These are phyloP conservation scores for Stegodyphus mimosarum DNA, from an alignment of 1,140 invertebrate genomes.

Conservation along the genomic window DNA sequence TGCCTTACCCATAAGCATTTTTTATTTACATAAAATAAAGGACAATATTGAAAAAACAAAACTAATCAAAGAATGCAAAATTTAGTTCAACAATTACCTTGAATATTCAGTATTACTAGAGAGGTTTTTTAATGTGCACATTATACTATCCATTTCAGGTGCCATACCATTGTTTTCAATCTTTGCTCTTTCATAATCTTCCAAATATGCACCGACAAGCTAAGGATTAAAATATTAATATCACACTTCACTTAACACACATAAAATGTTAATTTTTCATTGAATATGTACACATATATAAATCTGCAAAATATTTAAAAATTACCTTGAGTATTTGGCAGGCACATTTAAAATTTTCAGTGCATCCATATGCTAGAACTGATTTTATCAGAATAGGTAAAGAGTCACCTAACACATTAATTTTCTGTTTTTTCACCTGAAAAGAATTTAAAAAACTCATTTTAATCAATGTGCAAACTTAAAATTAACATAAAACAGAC, in stretches of 20 bases:
- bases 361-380: slow-evolving; percentile 40
- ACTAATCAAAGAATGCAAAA: neutral
- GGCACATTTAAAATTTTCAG: slow-evolving; percentile 68
- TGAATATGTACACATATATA: neutral
- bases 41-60: neutral
- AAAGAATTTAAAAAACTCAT: too few relatives aligned
- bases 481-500: too few relatives aligned
- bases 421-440: slow-evolving; percentile 45
- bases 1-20: too few relatives aligned
- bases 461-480: too few relatives aligned
- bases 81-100: slow-evolving; percentile 19
- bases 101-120: slow-evolving; percentile 22
- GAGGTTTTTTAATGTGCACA: slow-evolving; percentile 46
- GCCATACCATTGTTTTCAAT: slow-evolving; percentile 18
- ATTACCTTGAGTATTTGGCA: slow-evolving; percentile 72
- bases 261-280: neutral
- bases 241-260: neutral
- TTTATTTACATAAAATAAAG: too few relatives aligned
- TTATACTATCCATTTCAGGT: slow-evolving; percentile 49
- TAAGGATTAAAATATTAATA: neutral
- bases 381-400: slow-evolving; percentile 56
- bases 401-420: slow-evolving; percentile 46
- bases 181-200: slow-evolving; percentile 44
- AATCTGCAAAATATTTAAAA: neutral
- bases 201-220: slow-evolving; percentile 54